Conservation (phyloP, 2,797 vertebrate genomes). For the Galaxias olidus region DNA sequence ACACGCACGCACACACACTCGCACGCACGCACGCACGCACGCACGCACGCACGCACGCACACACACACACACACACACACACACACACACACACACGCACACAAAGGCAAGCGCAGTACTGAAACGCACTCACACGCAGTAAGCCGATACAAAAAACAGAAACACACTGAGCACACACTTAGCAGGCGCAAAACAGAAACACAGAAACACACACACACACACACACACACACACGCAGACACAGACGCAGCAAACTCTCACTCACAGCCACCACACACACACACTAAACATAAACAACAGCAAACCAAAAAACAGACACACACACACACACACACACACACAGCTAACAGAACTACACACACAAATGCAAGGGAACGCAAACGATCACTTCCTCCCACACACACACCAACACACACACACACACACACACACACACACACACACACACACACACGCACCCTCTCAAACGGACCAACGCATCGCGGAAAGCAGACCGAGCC, state of each 20-base stretch:
- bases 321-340: too few species aligned
- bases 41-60: not conserved
- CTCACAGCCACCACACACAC: too few species aligned
- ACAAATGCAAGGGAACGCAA: too few species aligned
- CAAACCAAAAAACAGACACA: too few species aligned
- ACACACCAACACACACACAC: not conserved
- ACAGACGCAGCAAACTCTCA: too few species aligned
- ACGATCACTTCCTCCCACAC: not conserved
- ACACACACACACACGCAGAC: too few species aligned
- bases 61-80: not conserved
- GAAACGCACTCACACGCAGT: too few species aligned
- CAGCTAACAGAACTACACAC: too few species aligned
- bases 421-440: not conserved
- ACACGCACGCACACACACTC: constrained; percentile 25
- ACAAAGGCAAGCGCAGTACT: constrained; percentile 9
- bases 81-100: constrained; percentile 30
- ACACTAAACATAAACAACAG: too few species aligned
- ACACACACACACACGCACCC: not conserved
- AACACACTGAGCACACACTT: not conserved
- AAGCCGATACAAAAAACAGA: not conserved
- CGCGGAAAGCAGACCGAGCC: not conserved
- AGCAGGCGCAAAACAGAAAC: not conserved
- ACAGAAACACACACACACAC: too few species aligned
- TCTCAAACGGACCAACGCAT: not conserved
- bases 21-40: constrained; percentile 20